These are phyloP conservation scores for Phymastichus coffea DNA, from an alignment of 1,140 invertebrate species.

Conservation along the genomic window DNA sequence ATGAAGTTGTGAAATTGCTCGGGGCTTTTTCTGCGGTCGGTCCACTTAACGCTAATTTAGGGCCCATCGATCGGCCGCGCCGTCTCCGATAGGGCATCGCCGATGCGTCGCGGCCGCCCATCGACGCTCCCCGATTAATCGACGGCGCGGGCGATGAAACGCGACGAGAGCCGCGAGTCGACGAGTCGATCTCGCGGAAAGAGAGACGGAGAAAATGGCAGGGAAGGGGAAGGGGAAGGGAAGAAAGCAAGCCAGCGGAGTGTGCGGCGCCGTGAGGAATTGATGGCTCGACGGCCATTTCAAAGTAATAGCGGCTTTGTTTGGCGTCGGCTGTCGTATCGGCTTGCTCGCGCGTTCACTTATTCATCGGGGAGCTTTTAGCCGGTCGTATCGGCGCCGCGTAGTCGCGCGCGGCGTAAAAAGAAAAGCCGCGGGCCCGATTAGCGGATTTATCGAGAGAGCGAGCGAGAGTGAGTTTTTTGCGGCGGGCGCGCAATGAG, in stretches of 20 bases:
- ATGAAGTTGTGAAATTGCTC: conserved; percentile 15
- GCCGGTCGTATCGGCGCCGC: not conserved
- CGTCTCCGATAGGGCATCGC: no score
- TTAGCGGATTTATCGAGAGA: conserved; percentile 18
- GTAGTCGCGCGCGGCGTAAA: not conserved
- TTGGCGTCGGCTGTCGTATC: not conserved
- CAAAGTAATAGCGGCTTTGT: conserved; percentile 11
- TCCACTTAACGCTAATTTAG: no score
- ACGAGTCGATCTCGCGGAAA: no score
- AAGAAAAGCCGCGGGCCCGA: not conserved
- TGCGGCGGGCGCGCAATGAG: conserved; percentile 28
- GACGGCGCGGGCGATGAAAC: no score
- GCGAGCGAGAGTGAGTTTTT: not conserved
- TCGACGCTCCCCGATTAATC: no score
- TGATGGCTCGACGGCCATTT: not conserved
- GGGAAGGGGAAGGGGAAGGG: no score
- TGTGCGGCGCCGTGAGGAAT: no score
- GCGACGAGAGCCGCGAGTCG: no score
- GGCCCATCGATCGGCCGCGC: no score
- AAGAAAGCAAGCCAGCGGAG: no score
- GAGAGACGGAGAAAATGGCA: no score
- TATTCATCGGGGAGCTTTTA: conserved; percentile 21
- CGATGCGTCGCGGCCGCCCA: no score
- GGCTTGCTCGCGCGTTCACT: not conserved
- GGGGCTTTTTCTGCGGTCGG: not conserved